A percentile compares a stretch with the other conserved stretches of the same genome.
phyloP scores from a whole-genome alignment of 2,888 invertebrate genomes.

The Parnassius apollo region DNA sequence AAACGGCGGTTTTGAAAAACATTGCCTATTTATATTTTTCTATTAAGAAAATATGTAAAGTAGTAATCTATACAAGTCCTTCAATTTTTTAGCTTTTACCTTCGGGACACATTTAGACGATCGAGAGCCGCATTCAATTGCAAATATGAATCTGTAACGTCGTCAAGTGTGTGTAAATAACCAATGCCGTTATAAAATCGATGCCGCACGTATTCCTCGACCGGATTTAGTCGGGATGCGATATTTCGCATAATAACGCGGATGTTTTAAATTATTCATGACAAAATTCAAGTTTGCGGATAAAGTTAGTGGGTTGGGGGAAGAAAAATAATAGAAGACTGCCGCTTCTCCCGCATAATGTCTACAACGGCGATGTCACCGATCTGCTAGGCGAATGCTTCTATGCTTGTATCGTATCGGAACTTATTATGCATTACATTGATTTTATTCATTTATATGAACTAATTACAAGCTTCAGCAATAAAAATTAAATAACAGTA shows the following conservation, averaged over 20 bases:
- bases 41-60: no score
- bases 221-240: constrained; percentile 36
- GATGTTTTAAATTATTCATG: constrained; percentile 72
- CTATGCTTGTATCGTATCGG: constrained; percentile 4
- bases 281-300: constrained; percentile 64
- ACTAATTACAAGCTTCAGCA: background rate
- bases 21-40: no score
- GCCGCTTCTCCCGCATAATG: constrained; percentile 20
- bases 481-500: no score
- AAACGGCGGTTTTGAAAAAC: no score
- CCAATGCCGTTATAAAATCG: constrained; percentile 29
- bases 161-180: constrained; percentile 18
- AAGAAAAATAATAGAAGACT: constrained; percentile 52
- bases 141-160: constrained; percentile 3
- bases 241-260: constrained; percentile 55
- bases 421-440: constrained; percentile 2
- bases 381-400: background rate
- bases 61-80: background rate
- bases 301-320: constrained; percentile 46
- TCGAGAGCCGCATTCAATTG: background rate
- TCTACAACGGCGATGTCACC: constrained; percentile 9
- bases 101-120: constrained; percentile 1
- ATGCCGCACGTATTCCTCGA: constrained; percentile 32
- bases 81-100: background rate
- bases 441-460: background rate